Evolutionary conservation across 2,888 invertebrate species (phyloP), one percentile per base, ranked within the genome.

Genomic region (Torymus aiolomorphi): DNA sequence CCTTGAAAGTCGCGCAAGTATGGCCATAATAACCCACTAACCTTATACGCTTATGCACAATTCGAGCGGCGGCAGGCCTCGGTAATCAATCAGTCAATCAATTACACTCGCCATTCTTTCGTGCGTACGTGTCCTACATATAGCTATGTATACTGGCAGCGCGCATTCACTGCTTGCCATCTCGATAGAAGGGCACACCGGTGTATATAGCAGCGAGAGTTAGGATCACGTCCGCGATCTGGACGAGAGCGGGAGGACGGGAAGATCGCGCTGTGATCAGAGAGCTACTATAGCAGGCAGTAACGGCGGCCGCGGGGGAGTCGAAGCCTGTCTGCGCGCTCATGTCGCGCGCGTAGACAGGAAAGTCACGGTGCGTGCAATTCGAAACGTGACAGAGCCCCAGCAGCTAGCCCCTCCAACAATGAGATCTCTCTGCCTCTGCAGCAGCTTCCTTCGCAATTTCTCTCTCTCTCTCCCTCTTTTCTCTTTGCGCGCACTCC

Each of bases 371-470:
- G 87, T 89, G 89, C 89, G 89, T 89, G 89, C 88, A 88, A 89
- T 89, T 87, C 87, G 88, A 89, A 87, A 89, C 89, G 89, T 89
- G 89, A 89, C 89, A 88, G 86, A 86, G 86, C 85, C 84, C 83
- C 83, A 57, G 72, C 87, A 85, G 85, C 81, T 72, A 75, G 11
- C 61, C 42, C 42, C 52, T 49, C 74, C 73, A 51, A 80, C 77
- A 78, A 78, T 77, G 74, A 74, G 57, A 73, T 52, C n/a, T 56
- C 42, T n/a, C 70, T 42, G 13, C 59, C 42, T 42, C 42, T 42
- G 42, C 8, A 42, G 42, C 42, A 42, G 42, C 42, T 42, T 42
- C 42, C 42, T 42, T 42, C 42, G 42, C 42, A 42, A 42, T 42
- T 14, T 16, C 66, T 3, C 20, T 14, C 42, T 54, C 63, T 49